These are phyloP conservation scores for Margaritifera margaritifera DNA, from an alignment of 2,888 invertebrate species.

Conservation along the genomic window DNA sequence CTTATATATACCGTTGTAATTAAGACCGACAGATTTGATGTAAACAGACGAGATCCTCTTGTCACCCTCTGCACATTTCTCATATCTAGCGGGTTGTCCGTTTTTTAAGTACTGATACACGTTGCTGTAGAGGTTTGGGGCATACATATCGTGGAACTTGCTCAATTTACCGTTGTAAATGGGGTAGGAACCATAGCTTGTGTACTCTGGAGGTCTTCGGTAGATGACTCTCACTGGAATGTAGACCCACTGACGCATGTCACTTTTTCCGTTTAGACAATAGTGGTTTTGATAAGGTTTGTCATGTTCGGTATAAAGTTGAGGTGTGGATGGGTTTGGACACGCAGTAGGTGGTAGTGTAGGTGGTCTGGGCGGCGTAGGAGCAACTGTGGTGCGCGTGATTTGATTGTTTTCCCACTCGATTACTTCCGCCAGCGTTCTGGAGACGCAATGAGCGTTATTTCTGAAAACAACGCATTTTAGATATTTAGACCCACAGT, in stretches of 20 bases:
- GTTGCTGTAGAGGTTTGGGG: conserved; percentile 43
- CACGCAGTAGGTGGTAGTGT: conserved; percentile 4
- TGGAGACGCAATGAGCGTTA: conserved; percentile 31
- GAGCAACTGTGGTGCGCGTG: conserved; percentile 7
- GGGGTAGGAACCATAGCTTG: conserved; percentile 47
- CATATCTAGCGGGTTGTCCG: conserved; percentile 35
- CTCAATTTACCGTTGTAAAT: conserved; percentile 44
- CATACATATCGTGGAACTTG: conserved; percentile 53
- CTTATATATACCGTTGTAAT: conserved; percentile 60
- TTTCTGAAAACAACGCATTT: conserved; percentile 32
- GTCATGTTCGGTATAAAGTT: background rate
- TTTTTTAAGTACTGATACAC: conserved; percentile 27
- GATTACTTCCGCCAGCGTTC: conserved; percentile 32
- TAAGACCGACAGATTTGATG: conserved; percentile 54
- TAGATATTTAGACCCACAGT: conserved; percentile 51
- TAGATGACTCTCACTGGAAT: conserved; percentile 56
- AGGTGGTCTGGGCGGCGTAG: background rate
- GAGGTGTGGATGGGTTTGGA: too few relatives aligned
- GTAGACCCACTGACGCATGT: conserved; percentile 56
- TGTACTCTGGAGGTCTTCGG: conserved; percentile 54
- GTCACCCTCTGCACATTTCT: conserved; percentile 33
- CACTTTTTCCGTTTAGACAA: conserved; percentile 56
- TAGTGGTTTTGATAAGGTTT: conserved; percentile 56
- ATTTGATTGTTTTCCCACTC: conserved; percentile 21
- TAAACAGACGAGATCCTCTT: conserved; percentile 53